A percentile compares a stretch with the other conserved stretches of the same genome.
Evolutionary conservation across 2,113 vertebrate species (phyloP).

Genomic region (Myrmophylax atrothorax): DNA sequence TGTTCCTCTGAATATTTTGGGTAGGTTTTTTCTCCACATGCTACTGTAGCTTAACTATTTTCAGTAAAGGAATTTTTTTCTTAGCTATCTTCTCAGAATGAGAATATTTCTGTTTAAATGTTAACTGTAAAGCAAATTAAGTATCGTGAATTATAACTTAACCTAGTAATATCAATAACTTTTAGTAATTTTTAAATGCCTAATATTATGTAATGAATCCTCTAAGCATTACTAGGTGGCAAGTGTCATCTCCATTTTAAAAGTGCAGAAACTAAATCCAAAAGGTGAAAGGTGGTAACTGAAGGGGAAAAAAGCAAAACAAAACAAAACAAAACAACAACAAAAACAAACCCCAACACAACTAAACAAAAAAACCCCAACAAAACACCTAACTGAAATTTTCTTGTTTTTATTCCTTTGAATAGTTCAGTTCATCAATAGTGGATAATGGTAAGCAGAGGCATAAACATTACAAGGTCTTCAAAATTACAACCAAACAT

Average conservation of each 20-base stretch:
- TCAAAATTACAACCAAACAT: neutral
- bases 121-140: neutral
- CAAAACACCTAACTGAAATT: neutral
- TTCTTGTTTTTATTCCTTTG: neutral
- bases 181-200: neutral
- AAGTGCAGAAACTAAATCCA: neutral
- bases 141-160: neutral
- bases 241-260: neutral
- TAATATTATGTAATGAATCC: neutral
- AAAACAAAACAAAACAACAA: no score
- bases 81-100: neutral
- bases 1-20: neutral
- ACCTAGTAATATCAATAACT: neutral
- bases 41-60: neutral
- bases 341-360: no score
- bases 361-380: neutral
- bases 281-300: neutral
- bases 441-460: neutral
- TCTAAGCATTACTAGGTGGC: neutral
- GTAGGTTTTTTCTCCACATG: neutral
- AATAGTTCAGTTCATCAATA: neutral
- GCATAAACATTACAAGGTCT: neutral
- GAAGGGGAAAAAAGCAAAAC: no score
- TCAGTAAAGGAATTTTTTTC: neutral
- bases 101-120: neutral